Base-by-base conservation (phyloP, 53 echinoderm and acorn worm genomes). In the Hippasteria phrygiana region DNA sequence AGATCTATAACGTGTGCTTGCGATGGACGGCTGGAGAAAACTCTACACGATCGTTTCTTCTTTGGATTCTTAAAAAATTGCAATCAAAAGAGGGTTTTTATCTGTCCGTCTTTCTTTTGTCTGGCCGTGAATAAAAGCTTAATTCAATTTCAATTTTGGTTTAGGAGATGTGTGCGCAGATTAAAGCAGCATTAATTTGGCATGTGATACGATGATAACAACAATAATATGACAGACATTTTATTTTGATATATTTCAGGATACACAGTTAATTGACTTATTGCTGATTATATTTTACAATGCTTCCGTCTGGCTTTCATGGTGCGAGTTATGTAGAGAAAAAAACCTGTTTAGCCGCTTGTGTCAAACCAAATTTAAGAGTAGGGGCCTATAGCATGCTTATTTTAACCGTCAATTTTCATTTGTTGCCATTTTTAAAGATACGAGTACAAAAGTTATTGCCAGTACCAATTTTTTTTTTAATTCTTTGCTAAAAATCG, bases 11-110 rank as follows among this genome's bases (percentile, higher is more conserved):
- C 28, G 37, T 6, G 1, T 12, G 8, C 16, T 32, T 1, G 75
- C 48, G 75, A 75, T 75, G 75, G 75, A 75, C 75, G 75, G 72
- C 39, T 24, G 40, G 20, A 59, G 3, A 11, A 45, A 59, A 17
- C 26, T 59, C 59, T 22, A 26, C 24, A 59, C 59, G 7, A 1
- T 5, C 46, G 6, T 3, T 14, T 59, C 26, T 59, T 24, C 5
- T 8, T 26, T 59, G n/a, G 59, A 4, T 24, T 59, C 59, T 59
- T 59, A 14, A n/a, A n/a, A n/a, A n/a, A n/a, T n/a, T n/a, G n/a
- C n/a, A n/a, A n/a, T n/a, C n/a, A n/a, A n/a, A n/a, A n/a, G n/a
- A n/a, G 14, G 0, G 26, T 1, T 17, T 59, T 18, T 22, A 20
- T 54, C 18, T 16, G 54, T 54, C 26, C 22, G 2, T 24, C 54